Evolutionary conservation across 2,888 invertebrate genomes (phyloP).

Genomic region (Drosophila meridionalis): DNA sequence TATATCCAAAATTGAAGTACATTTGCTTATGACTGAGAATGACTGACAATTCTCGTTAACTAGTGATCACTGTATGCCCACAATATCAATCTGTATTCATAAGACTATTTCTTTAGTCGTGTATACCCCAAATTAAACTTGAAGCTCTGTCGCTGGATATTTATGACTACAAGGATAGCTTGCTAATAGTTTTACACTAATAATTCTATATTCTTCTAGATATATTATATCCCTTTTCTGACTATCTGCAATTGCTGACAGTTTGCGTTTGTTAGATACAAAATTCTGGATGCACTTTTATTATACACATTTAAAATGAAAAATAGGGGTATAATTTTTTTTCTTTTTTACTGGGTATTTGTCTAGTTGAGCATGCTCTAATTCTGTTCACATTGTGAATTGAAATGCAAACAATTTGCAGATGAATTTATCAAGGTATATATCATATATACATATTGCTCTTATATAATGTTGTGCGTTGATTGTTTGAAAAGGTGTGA

Average conservation of each 20-base stretch:
- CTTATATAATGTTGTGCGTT: conserved; percentile 21
- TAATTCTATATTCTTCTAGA: too few species aligned
- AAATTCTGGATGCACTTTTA: not conserved
- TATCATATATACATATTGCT: not conserved
- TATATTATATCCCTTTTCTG: not conserved
- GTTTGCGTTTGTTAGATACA: not conserved
- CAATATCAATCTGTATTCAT: not conserved
- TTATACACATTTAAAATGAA: too few species aligned
- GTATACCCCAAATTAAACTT: not conserved
- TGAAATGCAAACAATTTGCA: conserved; percentile 38
- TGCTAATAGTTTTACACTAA: not conserved
- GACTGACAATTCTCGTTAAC: not conserved
- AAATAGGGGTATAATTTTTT: too few species aligned
- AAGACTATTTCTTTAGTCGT: not conserved
- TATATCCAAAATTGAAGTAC: not conserved
- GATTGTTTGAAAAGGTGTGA: conserved; percentile 18
- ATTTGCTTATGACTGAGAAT: not conserved
- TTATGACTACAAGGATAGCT: not conserved
- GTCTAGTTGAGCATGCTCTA: not conserved
- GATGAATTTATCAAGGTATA: conserved; percentile 25
- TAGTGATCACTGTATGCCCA: not conserved
- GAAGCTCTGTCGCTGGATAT: not conserved
- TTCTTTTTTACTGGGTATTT: not conserved
- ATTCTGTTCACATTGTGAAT: conserved; percentile 6
- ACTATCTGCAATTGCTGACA: not conserved